These are phyloP conservation scores for Lepidurus packardi DNA, from an alignment of 1,140 invertebrate genomes.

Conservation along the genomic window DNA sequence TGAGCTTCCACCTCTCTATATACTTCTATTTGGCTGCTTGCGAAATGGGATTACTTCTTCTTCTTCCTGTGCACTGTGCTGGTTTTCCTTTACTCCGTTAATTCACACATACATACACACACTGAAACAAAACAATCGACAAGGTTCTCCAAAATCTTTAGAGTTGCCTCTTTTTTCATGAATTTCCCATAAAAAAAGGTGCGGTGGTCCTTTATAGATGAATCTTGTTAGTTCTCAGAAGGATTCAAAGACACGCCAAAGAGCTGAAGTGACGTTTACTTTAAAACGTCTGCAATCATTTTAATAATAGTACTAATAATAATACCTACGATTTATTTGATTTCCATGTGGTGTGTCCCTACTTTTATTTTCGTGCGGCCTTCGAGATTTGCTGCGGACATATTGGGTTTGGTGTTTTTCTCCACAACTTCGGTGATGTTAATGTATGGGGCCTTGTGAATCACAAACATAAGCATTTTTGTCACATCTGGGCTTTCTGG, in stretches of 20 bases:
- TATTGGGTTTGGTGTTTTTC: background rate
- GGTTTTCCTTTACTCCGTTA: background rate
- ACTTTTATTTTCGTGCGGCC: no score
- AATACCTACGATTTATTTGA: conserved; percentile 35
- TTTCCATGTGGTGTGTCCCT: conserved; percentile 5
- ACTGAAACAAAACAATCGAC: background rate
- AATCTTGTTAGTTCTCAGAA: background rate
- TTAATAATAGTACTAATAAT: conserved; percentile 26
- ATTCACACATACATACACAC: conserved; percentile 11
- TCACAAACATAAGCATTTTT: background rate
- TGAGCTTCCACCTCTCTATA: background rate
- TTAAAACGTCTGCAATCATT: background rate
- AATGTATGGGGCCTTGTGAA: background rate
- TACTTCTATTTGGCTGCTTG: background rate
- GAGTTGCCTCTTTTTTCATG: background rate
- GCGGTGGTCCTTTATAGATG: background rate
- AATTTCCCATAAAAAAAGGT: background rate
- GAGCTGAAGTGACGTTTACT: background rate
- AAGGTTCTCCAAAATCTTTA: background rate
- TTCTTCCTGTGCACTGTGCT: background rate
- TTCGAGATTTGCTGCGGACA: no score
- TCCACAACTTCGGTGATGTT: background rate
- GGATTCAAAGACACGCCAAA: no score
- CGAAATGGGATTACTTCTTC: background rate
- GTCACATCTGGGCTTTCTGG: conserved; percentile 29